Conservation (phyloP, 2,888 invertebrate species). For the Actias luna region DNA sequence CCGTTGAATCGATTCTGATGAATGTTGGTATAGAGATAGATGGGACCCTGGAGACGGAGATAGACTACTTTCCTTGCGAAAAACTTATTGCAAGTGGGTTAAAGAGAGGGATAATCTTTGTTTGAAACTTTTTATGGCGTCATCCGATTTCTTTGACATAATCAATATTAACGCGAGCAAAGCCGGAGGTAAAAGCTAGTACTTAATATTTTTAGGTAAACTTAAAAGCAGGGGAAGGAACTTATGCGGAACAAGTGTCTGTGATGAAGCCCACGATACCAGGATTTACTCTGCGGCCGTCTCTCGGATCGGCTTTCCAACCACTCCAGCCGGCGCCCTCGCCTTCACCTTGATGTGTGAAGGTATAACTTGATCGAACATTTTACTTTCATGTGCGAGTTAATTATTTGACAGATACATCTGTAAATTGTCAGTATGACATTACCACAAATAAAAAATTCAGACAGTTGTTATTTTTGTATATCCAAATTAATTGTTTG, state of each 20-base stretch:
- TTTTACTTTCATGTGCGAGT: slow-evolving; percentile 6
- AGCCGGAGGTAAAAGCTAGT: neutral
- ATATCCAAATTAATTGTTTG: no score
- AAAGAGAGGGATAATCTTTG: no score
- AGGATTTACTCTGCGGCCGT: slow-evolving; percentile 89
- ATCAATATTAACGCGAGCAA: no score
- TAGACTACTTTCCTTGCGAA: no score
- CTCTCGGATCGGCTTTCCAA: slow-evolving; percentile 91
- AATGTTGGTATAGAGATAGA: no score
- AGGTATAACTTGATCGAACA: slow-evolving; percentile 1
- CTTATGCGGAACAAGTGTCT: slow-evolving; percentile 59
- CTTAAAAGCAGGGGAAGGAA: slow-evolving; percentile 81
- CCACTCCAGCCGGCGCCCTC: slow-evolving; percentile 78
- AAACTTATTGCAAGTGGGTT: no score
- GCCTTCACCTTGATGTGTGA: slow-evolving; percentile 23
- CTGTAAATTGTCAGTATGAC: neutral
- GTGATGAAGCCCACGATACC: slow-evolving; percentile 83
- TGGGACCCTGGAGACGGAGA: no score
- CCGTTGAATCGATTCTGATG: no score
- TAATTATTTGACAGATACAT: neutral
- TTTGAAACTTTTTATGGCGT: no score
- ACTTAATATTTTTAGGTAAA: slow-evolving; percentile 70
- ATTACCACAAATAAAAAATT: neutral
- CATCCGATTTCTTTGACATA: no score
- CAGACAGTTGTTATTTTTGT: no score